phyloP scores from a whole-genome alignment of 2,113 vertebrate species.

The Toxostoma redivivum region DNA sequence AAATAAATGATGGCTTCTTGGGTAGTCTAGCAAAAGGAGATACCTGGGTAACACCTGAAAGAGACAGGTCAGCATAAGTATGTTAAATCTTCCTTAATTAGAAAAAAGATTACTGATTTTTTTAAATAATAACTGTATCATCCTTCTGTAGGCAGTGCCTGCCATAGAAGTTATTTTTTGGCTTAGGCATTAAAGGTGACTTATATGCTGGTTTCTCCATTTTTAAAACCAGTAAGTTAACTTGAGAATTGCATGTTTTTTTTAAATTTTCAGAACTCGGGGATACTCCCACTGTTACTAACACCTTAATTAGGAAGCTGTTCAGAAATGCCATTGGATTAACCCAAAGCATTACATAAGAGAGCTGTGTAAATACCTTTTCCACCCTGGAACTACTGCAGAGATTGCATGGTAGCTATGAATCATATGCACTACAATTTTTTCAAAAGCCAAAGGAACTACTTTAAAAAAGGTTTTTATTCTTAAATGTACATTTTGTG shows the following conservation, averaged over 20 bases:
- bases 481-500: background rate
- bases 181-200: background rate
- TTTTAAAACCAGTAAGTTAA: background rate
- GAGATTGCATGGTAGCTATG: background rate
- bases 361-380: background rate
- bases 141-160: background rate
- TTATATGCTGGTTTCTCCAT: background rate
- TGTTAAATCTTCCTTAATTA: background rate
- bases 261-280: background rate
- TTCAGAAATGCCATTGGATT: background rate
- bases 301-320: background rate
- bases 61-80: background rate
- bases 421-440: background rate
- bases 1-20: background rate
- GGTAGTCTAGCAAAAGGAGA: background rate
- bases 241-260: background rate
- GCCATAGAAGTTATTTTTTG: background rate
- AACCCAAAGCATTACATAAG: background rate
- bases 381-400: background rate
- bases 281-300: background rate
- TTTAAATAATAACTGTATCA: background rate
- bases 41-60: background rate
- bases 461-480: background rate
- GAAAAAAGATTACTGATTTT: background rate
- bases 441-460: background rate